phyloP scores from a whole-genome alignment of 2,888 invertebrate genomes.

The Listrodromus nycthemerus region DNA sequence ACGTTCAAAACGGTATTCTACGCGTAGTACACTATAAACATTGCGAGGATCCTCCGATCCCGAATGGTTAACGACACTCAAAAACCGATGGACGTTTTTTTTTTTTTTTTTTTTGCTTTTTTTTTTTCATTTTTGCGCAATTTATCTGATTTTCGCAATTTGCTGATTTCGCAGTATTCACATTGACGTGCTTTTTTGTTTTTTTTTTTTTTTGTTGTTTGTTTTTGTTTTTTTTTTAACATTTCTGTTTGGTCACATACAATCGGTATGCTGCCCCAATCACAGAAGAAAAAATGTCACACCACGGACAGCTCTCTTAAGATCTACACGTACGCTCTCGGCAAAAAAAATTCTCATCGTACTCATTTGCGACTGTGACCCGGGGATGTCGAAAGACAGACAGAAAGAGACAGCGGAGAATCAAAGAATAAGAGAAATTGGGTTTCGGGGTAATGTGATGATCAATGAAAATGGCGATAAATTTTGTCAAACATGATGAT shows the following conservation, averaged over 20 bases:
- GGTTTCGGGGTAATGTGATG: conserved; percentile 16
- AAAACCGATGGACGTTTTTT: conserved; percentile 87
- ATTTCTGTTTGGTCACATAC: conserved; percentile 87
- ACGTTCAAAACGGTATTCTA: conserved; percentile 22
- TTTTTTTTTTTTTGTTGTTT: neutral
- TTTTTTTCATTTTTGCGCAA: conserved; percentile 71
- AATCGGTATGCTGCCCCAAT: conserved; percentile 93
- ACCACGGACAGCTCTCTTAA: conserved; percentile 86
- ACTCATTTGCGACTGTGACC: conserved; percentile 61
- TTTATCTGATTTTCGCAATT: conserved; percentile 41
- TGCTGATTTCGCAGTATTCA: conserved; percentile 55
- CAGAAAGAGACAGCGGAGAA: conserved; percentile 53
- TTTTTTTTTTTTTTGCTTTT: neutral
- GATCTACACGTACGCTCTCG: conserved; percentile 72
- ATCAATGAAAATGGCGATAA: conserved; percentile 39
- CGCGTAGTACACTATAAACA: conserved; percentile 8
- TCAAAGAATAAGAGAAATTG: conserved; percentile 43
- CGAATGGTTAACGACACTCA: conserved; percentile 89
- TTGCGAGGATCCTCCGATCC: conserved; percentile 80
- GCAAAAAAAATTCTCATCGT: conserved; percentile 71
- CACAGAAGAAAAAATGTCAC: conserved; percentile 95
- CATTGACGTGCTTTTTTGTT: conserved; percentile 63
- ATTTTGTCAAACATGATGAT: conserved; percentile 30
- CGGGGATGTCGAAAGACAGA: conserved; percentile 59
- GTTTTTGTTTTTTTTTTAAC: neutral